Evolutionary conservation across 2,113 vertebrate species (phyloP).

Genomic region (Pithys albifrons): DNA sequence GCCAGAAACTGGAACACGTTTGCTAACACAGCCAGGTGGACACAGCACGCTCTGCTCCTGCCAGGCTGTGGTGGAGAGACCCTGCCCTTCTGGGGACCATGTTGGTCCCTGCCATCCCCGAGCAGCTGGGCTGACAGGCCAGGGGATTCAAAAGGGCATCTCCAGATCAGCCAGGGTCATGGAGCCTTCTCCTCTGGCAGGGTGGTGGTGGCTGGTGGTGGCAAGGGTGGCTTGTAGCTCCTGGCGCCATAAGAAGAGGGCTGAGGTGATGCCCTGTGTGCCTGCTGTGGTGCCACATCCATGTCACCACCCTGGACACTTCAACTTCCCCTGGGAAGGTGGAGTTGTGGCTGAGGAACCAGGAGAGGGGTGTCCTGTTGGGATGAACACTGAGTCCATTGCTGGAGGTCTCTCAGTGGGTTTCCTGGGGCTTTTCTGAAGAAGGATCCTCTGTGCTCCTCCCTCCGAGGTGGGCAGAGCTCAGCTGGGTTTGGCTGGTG

Average conservation of each 20-base stretch:
- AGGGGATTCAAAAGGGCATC: background rate
- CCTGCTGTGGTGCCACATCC: background rate
- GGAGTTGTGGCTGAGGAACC: background rate
- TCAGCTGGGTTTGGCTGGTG: background rate
- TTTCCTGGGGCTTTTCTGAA: background rate
- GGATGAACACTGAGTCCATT: fast-evolving
- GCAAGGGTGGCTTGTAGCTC: background rate
- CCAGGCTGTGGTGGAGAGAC: background rate
- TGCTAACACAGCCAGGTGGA: background rate
- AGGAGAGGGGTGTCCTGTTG: fast-evolving
- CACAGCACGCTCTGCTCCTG: background rate
- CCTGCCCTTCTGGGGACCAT: fast-evolving
- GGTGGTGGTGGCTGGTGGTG: background rate
- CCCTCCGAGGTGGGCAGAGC: background rate
- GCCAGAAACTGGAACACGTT: fast-evolving
- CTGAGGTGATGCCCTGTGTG: fast-evolving
- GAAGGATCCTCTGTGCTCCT: background rate
- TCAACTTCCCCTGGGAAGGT: background rate
- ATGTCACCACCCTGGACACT: background rate
- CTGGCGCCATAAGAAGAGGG: background rate
- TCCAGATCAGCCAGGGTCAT: background rate
- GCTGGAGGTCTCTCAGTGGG: background rate
- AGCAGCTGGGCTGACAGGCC: background rate
- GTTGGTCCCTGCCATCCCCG: fast-evolving
- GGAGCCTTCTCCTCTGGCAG: background rate